These are phyloP conservation scores for Tetragnatha versicolor DNA, from an alignment of 1,140 invertebrate species.

Conservation along the genomic window DNA sequence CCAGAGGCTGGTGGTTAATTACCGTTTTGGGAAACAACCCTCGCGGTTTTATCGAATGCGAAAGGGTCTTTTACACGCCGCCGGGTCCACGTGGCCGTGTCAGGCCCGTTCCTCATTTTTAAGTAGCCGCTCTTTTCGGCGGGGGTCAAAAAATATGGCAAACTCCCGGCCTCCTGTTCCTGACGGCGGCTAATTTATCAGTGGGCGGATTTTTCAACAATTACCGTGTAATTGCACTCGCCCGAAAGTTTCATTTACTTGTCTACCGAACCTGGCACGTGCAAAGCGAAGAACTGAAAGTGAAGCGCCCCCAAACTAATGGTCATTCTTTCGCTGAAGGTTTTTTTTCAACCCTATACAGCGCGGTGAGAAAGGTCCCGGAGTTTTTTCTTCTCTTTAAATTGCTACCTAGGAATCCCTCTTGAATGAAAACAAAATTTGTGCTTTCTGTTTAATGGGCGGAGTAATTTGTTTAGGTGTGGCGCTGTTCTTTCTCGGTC, in stretches of 20 bases:
- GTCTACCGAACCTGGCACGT: constrained; percentile 50
- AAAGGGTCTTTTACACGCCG: constrained; percentile 45
- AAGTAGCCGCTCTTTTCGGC: constrained; percentile 35
- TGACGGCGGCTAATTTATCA: constrained; percentile 53
- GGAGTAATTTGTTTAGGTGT: background rate
- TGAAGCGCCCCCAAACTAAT: constrained; percentile 50
- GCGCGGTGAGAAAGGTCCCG: background rate
- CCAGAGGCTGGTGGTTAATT: constrained; percentile 38
- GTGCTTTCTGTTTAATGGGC: background rate
- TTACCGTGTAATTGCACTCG: constrained; percentile 52
- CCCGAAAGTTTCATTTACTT: constrained; percentile 52
- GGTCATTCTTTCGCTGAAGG: constrained; percentile 39
- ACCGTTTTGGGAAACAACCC: constrained; percentile 52
- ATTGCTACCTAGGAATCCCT: background rate
- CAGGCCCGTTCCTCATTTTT: constrained; percentile 54
- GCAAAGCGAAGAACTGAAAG: constrained; percentile 46
- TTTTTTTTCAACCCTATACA: background rate
- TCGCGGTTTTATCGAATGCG: constrained; percentile 50
- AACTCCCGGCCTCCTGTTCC: constrained; percentile 44
- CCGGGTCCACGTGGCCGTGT: constrained; percentile 47
- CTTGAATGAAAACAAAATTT: constrained; percentile 3
- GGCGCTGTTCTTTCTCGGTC: background rate
- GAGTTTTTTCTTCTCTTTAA: background rate
- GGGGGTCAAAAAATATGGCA: constrained; percentile 54
- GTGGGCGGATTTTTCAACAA: constrained; percentile 49